These are phyloP conservation scores for Venturia canescens DNA, from an alignment of 1,140 invertebrate species.

Conservation along the genomic window DNA sequence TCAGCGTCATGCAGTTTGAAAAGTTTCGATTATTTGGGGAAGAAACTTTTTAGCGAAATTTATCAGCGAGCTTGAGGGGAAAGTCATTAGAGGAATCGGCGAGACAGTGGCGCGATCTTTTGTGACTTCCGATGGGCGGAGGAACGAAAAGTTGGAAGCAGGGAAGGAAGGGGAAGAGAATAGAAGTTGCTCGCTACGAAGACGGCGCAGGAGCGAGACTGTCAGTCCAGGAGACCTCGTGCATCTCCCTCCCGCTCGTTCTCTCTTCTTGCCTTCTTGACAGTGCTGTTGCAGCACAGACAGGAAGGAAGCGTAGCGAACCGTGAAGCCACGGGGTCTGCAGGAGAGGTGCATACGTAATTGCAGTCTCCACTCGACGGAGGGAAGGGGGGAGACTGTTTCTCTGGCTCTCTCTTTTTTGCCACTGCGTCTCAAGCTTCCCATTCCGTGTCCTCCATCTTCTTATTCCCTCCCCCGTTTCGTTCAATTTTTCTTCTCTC, in stretches of 20 bases:
- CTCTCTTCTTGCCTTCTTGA: neutral
- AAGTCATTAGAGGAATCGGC: too few relatives aligned
- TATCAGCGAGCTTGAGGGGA: too few relatives aligned
- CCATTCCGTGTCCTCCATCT: neutral
- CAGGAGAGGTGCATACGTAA: constrained; percentile 71
- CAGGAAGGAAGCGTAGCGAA: constrained; percentile 77
- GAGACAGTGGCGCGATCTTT: too few relatives aligned
- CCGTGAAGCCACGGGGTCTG: constrained; percentile 72
- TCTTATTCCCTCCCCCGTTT: too few relatives aligned
- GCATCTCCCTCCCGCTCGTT: neutral
- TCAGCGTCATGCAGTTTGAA: too few relatives aligned
- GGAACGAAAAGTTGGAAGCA: too few relatives aligned
- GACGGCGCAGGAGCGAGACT: neutral
- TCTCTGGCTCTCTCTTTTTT: neutral
- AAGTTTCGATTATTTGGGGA: too few relatives aligned
- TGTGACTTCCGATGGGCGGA: too few relatives aligned
- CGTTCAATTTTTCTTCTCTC: too few relatives aligned
- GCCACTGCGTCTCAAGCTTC: constrained; percentile 39
- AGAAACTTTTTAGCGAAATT: too few relatives aligned
- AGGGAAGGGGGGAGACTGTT: constrained; percentile 46
- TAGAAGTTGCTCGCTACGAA: too few relatives aligned
- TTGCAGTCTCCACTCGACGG: constrained; percentile 64
- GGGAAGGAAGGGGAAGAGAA: too few relatives aligned
- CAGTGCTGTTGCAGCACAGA: constrained; percentile 68
- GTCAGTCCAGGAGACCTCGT: neutral